These are phyloP conservation scores for Cydia strobilella DNA, from an alignment of 1,140 invertebrate species.

Conservation along the genomic window DNA sequence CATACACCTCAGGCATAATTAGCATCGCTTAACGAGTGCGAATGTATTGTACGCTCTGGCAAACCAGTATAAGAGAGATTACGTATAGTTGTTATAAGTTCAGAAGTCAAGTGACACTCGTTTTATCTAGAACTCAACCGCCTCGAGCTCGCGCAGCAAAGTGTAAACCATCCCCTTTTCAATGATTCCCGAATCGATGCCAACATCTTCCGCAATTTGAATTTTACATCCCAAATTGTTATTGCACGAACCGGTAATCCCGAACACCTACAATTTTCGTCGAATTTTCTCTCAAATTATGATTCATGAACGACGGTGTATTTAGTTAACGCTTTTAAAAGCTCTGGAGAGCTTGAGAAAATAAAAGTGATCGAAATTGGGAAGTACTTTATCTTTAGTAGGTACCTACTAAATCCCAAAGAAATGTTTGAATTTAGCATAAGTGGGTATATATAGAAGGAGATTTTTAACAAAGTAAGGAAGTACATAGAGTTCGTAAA, in stretches of 20 bases:
- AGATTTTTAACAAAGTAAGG: too few relatives aligned
- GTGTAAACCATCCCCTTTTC: not conserved
- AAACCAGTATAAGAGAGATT: too few relatives aligned
- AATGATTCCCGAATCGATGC: slow-evolving; percentile 2
- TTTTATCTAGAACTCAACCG: too few relatives aligned
- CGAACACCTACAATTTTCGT: slow-evolving; percentile 18
- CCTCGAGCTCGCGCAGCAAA: not conserved
- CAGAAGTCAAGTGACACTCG: too few relatives aligned
- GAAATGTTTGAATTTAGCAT: not conserved
- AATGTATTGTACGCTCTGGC: too few relatives aligned
- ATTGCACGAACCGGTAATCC: slow-evolving; percentile 29
- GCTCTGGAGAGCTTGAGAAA: not conserved
- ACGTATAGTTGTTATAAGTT: too few relatives aligned
- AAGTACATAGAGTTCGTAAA: too few relatives aligned
- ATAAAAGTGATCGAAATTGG: slow-evolving; percentile 5
- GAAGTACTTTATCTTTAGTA: not conserved
- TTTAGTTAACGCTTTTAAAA: slow-evolving; percentile 28
- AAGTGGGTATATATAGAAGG: not conserved
- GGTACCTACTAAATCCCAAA: not conserved
- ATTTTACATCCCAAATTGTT: slow-evolving; percentile 31
- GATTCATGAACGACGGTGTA: slow-evolving; percentile 29
- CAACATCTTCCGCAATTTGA: slow-evolving; percentile 26
- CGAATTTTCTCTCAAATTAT: slow-evolving; percentile 11
- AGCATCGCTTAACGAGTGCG: too few relatives aligned
- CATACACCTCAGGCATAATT: too few relatives aligned